These are phyloP conservation scores for Nyctibius bracteatus DNA, from an alignment of 2,113 vertebrate genomes.

Conservation along the genomic window DNA sequence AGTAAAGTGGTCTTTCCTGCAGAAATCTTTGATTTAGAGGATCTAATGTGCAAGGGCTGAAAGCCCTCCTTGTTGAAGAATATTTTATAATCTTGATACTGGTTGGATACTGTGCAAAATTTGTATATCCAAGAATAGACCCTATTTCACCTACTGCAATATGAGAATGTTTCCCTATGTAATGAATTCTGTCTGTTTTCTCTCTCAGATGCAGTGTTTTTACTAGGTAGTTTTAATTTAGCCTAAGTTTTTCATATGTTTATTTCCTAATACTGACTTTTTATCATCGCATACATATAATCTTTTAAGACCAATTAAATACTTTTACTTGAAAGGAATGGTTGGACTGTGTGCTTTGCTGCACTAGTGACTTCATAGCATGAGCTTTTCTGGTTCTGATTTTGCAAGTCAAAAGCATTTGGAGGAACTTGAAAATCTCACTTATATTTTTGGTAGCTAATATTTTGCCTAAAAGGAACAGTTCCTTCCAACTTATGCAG, in stretches of 20 bases:
- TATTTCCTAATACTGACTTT: background rate
- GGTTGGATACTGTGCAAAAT: background rate
- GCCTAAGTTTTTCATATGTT: background rate
- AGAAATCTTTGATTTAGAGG: background rate
- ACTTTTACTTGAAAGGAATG: background rate
- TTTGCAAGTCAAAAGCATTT: conserved; percentile 24
- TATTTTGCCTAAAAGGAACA: conserved; percentile 51
- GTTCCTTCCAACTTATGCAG: conserved; percentile 37
- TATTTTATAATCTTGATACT: background rate
- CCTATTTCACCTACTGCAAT: background rate
- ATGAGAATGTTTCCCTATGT: background rate
- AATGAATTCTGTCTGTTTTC: background rate
- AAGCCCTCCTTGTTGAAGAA: background rate
- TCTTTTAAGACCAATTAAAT: background rate
- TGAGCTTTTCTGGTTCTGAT: conserved; percentile 14
- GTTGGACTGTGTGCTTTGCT: background rate
- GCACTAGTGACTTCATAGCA: background rate
- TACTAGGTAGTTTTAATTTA: background rate
- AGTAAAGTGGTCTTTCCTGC: background rate
- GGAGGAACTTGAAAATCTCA: conserved; percentile 36
- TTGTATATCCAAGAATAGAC: background rate
- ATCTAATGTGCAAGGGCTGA: background rate
- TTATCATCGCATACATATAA: background rate
- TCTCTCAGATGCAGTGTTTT: background rate
- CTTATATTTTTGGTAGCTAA: conserved; percentile 61